A percentile compares a stretch with the other conserved stretches of the same genome.
Conservation (phyloP, 2,113 vertebrate species). For the Lonchura striata region DNA sequence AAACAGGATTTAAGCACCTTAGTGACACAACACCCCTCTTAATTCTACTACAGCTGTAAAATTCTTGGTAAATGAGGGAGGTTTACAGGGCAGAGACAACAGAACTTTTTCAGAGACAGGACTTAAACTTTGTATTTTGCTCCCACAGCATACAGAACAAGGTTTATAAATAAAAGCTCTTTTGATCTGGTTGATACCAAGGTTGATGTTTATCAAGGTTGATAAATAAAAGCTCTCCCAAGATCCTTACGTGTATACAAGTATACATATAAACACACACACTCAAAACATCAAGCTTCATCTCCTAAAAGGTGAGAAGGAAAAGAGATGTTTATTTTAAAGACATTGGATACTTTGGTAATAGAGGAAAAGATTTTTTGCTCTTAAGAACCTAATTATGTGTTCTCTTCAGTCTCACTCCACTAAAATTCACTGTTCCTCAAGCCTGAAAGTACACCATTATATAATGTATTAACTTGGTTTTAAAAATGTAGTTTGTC, state of each 20-base stretch:
- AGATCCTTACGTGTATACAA: fast-evolving
- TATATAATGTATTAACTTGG: neutral
- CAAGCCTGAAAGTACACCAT: neutral
- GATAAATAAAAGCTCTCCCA: neutral
- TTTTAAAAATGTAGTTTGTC: neutral
- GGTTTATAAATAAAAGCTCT: neutral
- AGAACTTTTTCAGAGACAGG: neutral
- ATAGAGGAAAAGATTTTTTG: neutral
- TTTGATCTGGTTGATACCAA: neutral
- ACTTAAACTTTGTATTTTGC: neutral
- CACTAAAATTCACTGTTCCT: neutral
- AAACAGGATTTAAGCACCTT: neutral
- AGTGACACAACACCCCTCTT: neutral
- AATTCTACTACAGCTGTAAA: neutral
- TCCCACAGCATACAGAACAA: neutral
- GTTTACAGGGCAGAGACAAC: neutral
- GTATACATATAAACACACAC: neutral
- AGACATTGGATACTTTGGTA: neutral
- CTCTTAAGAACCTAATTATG: neutral
- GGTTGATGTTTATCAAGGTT: neutral
- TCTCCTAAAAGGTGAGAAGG: neutral
- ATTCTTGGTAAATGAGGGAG: neutral
- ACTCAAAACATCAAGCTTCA: neutral
- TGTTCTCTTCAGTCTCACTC: neutral
- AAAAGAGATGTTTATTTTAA: neutral